Evolutionary conservation across 2,113 vertebrate genomes (phyloP).

Genomic region (Loxodonta africana): DNA sequence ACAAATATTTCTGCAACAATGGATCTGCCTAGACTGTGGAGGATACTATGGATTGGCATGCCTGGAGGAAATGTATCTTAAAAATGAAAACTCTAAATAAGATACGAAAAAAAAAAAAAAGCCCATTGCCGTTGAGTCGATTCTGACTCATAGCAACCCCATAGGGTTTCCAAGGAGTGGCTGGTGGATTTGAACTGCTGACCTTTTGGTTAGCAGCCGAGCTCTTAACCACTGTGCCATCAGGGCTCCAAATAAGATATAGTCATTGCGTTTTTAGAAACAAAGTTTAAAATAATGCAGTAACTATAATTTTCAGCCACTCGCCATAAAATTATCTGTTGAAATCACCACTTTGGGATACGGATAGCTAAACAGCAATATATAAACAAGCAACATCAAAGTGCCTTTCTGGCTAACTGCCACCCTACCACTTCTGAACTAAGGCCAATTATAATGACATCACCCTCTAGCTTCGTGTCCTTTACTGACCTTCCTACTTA

Average conservation of each 20-base stretch:
- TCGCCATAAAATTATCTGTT: constrained; percentile 63
- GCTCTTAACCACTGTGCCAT: too few species aligned
- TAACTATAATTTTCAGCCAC: constrained; percentile 60
- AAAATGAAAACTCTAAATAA: constrained; percentile 55
- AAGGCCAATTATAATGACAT: constrained; percentile 68
- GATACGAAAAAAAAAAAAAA: not conserved
- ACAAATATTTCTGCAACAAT: not conserved
- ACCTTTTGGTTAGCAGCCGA: too few species aligned
- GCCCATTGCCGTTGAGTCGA: too few species aligned
- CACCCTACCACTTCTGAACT: constrained; percentile 73
- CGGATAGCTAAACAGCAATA: constrained; percentile 60
- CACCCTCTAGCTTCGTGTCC: constrained; percentile 70
- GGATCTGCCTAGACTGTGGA: not conserved
- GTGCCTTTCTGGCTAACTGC: constrained; percentile 80
- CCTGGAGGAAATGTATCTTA: not conserved
- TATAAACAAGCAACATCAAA: constrained; percentile 81
- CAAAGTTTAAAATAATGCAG: constrained; percentile 64
- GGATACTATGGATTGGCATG: not conserved
- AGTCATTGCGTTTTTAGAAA: constrained; percentile 44
- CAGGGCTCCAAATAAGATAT: constrained; percentile 16
- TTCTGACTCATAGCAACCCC: too few species aligned
- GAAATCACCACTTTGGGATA: constrained; percentile 60
- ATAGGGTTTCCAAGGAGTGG: too few species aligned
- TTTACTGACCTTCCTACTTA: constrained; percentile 75
- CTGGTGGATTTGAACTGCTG: too few species aligned